These are phyloP conservation scores for Cephus pygmeus DNA, from an alignment of 2,888 invertebrate species.

Conservation along the genomic window DNA sequence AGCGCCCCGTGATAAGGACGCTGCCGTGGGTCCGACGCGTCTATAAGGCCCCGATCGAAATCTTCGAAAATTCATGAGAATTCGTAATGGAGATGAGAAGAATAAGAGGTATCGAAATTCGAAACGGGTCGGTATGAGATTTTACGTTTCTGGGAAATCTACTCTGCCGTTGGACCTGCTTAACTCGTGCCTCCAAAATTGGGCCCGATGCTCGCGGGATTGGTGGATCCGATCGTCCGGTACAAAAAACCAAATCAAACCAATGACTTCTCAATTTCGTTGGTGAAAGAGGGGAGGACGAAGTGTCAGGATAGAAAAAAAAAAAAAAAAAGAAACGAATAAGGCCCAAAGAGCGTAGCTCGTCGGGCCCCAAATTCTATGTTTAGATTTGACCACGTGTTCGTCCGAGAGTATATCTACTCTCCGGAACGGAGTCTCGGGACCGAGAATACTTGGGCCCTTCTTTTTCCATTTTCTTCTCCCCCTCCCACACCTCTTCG, in stretches of 20 bases:
- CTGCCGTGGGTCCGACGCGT: neutral
- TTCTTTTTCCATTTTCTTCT: constrained; percentile 1
- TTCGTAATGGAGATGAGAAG: neutral
- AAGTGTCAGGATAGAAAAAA: neutral
- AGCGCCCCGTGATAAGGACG: neutral
- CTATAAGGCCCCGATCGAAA: neutral
- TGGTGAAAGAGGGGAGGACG: neutral
- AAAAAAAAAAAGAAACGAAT: neutral
- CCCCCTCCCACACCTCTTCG: neutral
- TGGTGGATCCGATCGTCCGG: constrained; percentile 25
- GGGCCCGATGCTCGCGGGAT: constrained; percentile 25
- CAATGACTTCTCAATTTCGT: constrained; percentile 38
- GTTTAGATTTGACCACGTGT: constrained; percentile 9
- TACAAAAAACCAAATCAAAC: constrained; percentile 28
- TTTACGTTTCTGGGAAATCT: neutral
- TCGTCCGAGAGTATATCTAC: neutral
- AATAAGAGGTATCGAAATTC: neutral
- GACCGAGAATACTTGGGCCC: neutral
- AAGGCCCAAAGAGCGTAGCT: neutral
- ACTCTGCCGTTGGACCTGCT: neutral
- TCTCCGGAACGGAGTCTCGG: neutral
- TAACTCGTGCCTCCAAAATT: constrained; percentile 7
- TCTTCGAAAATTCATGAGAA: neutral
- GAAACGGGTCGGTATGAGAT: neutral
- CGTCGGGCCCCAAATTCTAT: neutral